Base-by-base conservation (phyloP, 2,888 invertebrate species). In the Hydroisotoma schaefferi region DNA sequence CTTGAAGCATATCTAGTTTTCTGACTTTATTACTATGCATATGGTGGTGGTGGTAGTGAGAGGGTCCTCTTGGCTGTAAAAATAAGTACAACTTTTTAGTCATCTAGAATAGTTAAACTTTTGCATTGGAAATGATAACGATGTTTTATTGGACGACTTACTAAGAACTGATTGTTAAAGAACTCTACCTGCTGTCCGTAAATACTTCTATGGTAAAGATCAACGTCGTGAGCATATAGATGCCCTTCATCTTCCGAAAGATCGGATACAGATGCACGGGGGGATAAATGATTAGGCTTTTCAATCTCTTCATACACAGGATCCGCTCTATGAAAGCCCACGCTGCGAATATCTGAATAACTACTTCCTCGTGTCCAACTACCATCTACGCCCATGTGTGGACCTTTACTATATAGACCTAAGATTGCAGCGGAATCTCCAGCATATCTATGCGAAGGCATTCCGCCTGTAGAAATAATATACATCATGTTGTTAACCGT, bases 291-390 rank as follows among this genome's bases (percentile, higher is more conserved):
- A 63, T 68, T 64, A 47, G 72, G 69, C 64, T 69, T 69, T 37
- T 72, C 72, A 56, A 72, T 72, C 57, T 72, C 72, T 57, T 71
- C 72, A 53, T 72, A 72, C 8, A 72, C 69, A 18, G 72, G 72
- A 49, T 72, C 72, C 29, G 62, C 57, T 26, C 69, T 55, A 47
- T 59, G 61, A 40, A 57, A 63, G 53, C 65, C 67, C 33, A 61
- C 63, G 51, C 68, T 69, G 29, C 68, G 44, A 22, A 71, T 67
- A 61, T 70, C 70, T 8, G 70, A 71, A 54, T 72, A 72, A 40
- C 72, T 72, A 44, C 70, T 69, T 15, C 72, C 70, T 62, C 72
- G 63, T 43, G 69, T 64, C 72, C 72, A 72, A 58, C 64, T 68
- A 23, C 70, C 69, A 20, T 72, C 72, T 25, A 68, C 58, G 40